Base-by-base conservation (phyloP, 1,140 invertebrate genomes). In the Stenopsyche tienmushanensis region DNA sequence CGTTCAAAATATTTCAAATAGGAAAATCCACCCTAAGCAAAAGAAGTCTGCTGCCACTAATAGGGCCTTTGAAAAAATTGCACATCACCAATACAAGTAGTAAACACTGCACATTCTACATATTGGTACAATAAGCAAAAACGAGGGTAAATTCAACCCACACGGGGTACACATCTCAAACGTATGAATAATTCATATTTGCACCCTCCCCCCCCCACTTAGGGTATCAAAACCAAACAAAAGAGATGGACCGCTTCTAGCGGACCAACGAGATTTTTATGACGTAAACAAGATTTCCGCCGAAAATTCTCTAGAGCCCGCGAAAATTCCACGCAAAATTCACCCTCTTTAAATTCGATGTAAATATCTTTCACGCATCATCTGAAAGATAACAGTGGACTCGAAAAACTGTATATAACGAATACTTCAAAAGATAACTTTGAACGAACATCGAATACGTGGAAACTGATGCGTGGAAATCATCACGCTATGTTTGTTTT, bases 231-330 rank as follows among this genome's bases (percentile, higher is more conserved):
- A 7, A 34, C 29, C 29, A 13, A 34, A 13, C 29, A 5, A 34
- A 13, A 5, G 26, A 34, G 26, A 39, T 21, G n/a, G 10, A 20
- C 52, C 25, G 5, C 17, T 17, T 10, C 24, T 10, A 25, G 25
- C 18, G 34, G 57, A 13, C 57, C 54, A n/a, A 49, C 57, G 57
- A 60, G 57, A 60, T 60, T 60, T 44, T 24, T 7, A 49, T 15
- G 57, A 47, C 42, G 57, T 41, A 60, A 60, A 60, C 57, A 24
- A 60, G 57, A 60, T 60, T 60, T 60, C 44, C 42, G 57, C 57
- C 34, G 54, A 42, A 57, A 57, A 21, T n/a, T 57, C 17, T 18
- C 39, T 42, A n/a, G 39, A 21, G 24, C 29, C 21, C 53, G 53
- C 26, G 53, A 57, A 57, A 57, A 25, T 25, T 54, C 39, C 53